phyloP scores from a whole-genome alignment of 2,797 vertebrate species.

The Prunella strophiata region DNA sequence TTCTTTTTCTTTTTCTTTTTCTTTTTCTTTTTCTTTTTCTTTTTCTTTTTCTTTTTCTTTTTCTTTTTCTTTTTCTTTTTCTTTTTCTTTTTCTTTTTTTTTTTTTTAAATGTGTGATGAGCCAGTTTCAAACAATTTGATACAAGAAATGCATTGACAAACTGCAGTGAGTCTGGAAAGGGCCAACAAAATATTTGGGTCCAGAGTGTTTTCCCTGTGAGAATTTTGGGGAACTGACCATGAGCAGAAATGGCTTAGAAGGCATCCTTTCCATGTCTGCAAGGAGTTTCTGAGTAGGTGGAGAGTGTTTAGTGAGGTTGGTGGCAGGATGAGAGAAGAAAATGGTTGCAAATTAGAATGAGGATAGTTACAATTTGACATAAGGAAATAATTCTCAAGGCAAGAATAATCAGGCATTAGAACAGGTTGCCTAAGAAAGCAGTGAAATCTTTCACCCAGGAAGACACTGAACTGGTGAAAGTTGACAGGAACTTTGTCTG shows the following conservation, averaged over 20 bases:
- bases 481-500: background rate
- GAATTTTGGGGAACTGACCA: background rate
- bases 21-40: background rate
- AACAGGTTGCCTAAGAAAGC: background rate
- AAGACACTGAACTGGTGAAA: background rate
- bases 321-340: background rate
- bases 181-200: background rate
- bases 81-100: background rate
- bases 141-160: background rate
- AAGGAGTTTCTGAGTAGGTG: background rate
- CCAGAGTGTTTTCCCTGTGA: background rate
- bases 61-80: background rate
- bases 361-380: fast-evolving
- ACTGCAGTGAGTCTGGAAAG: background rate
- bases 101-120: background rate
- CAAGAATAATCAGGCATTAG: background rate
- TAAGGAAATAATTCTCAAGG: background rate
- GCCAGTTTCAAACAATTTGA: background rate
- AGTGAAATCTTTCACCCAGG: background rate
- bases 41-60: background rate
- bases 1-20: background rate
- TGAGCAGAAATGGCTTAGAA: background rate
- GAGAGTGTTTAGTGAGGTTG: background rate
- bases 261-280: background rate
- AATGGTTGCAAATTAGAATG: background rate